Evolutionary conservation across 2,888 invertebrate species (phyloP), one percentile per base, ranked within the genome.

Genomic region (Leucophenga maculata): DNA sequence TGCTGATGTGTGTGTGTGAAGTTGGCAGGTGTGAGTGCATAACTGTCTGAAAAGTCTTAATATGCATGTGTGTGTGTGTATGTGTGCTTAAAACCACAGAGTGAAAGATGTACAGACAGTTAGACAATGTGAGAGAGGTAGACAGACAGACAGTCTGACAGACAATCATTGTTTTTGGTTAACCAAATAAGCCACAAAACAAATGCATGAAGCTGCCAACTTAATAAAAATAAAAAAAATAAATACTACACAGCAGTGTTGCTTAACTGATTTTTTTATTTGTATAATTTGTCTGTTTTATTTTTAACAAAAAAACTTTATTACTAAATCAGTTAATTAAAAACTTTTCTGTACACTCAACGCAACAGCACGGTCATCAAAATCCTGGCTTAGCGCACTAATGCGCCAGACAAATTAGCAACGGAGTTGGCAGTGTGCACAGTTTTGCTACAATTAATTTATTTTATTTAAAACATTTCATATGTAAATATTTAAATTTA

Each of bases 291-390:
- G n/a, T 64, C 3, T 46, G 67, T 55, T 20, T 18, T 48, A 31
- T 39, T 9, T 55, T 57, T 46, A 62, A 77, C 46, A 46, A 62
- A 64, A 64, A 67, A 68, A 70, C 52, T 73, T 71, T 67, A 67
- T 57, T 68, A 73, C 78, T 80, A 85, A 85, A 84, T 85, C 78
- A 84, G 85, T 85, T 85, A 85, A 84, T 84, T 85, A 85, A 85
- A 85, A 85, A 85, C 74, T 80, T 85, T 70, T 74, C 71, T 72
- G 64, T 64, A 70, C 78, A 78, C 82, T 83, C 75, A 62, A 22
- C 62, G 70, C 78, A 74, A 76, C 79, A 74, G 72, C 66, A 72
- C 46, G 70, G 73, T 72, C 39, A 39, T 39, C 44, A 60, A 0
- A 22, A 44, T 39, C 9, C 18, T 20, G 6, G 57, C 46, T 64